Percentiles rank a stretch among this genome's conserved stretches.
Evolutionary conservation across 1,140 invertebrate species (phyloP).

Genomic region (Hirudo medicinalis): DNA sequence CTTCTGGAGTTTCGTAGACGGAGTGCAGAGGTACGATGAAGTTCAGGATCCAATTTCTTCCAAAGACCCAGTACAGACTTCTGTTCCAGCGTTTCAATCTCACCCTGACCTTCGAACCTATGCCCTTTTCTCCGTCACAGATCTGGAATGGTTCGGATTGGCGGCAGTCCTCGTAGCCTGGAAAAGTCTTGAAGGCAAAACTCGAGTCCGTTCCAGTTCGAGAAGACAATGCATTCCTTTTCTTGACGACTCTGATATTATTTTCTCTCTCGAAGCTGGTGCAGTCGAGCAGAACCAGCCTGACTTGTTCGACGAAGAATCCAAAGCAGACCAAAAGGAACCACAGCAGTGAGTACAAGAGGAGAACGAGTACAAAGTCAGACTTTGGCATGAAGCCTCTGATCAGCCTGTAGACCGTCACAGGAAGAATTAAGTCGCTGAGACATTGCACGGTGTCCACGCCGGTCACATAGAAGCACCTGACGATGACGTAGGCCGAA

Average conservation of each 20-base stretch:
- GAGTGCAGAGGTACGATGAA: slow-evolving; percentile 19
- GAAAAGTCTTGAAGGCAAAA: not conserved
- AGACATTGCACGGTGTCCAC: not conserved
- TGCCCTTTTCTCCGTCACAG: too few relatives aligned
- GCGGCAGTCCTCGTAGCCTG: too few relatives aligned
- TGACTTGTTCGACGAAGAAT: slow-evolving; percentile 18
- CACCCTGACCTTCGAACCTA: too few relatives aligned
- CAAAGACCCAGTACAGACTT: slow-evolving; percentile 19
- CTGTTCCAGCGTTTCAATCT: not conserved
- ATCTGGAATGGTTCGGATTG: too few relatives aligned
- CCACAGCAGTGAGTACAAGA: slow-evolving; percentile 22
- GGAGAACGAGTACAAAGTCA: slow-evolving; percentile 9
- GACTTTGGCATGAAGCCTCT: slow-evolving; percentile 10
- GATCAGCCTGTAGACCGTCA: slow-evolving; percentile 15
- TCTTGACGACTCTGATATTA: slow-evolving; percentile 14
- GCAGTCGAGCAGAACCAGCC: slow-evolving; percentile 6
- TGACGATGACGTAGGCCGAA: slow-evolving; percentile 12
- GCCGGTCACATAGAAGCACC: slow-evolving; percentile 4
- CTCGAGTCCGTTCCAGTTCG: not conserved
- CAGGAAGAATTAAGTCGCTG: slow-evolving; percentile 19
- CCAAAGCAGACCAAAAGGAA: slow-evolving; percentile 16
- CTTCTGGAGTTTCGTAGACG: slow-evolving; percentile 15
- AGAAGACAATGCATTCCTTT: not conserved
- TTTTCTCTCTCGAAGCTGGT: slow-evolving; percentile 22
- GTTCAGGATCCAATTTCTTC: slow-evolving; percentile 20